Base-by-base conservation (phyloP, 2,888 invertebrate species). In the Poecilus cupreus region DNA sequence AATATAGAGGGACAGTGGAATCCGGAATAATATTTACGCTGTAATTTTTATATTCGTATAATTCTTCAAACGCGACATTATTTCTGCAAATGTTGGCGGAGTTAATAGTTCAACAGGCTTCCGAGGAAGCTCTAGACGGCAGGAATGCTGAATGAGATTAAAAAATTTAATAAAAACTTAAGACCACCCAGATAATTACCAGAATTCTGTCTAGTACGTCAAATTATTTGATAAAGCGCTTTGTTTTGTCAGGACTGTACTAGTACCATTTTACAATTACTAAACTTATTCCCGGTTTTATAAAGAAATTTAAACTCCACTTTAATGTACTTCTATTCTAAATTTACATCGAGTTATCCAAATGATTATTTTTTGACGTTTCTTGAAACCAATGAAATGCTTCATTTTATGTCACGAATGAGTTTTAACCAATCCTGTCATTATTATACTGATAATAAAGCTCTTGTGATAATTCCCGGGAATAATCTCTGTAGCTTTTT, bases 81-180 rank as follows among this genome's bases (percentile, higher is more conserved):
- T 43, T 11, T 43, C n/a, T 43, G 43, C n/a, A 54, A 54, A n/a
- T 13, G 43, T 5, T 1, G 20, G 2, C 13, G 22, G 54, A 5
- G 18, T 11, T 54, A 16, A 54, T 16, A 10, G 22, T 49, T 49
- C 11, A 49, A 18, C 49, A 13, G n/a, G n/a, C n/a, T n/a, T n/a
- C n/a, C n/a, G n/a, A n/a, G n/a, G n/a, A n/a, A n/a, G 32, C 32
- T 6, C 32, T 32, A 32, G 26, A 20, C 26, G 22, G 2, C 13
- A 22, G 26, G 64, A 64, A 64, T 64, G 26, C 13, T n/a, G 13
- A 64, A 64, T 24, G 64, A 24, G 64, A 22, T 64, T 64, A 24
- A 64, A 64, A 64, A 64, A 64, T 64, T 64, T 64, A 64, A 64
- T 64, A 64, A 64, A 64, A 64, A 64, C 22, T 24, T 24, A 32